Conservation (phyloP, 2,797 vertebrate species). For the Melanogrammus aeglefinus region DNA sequence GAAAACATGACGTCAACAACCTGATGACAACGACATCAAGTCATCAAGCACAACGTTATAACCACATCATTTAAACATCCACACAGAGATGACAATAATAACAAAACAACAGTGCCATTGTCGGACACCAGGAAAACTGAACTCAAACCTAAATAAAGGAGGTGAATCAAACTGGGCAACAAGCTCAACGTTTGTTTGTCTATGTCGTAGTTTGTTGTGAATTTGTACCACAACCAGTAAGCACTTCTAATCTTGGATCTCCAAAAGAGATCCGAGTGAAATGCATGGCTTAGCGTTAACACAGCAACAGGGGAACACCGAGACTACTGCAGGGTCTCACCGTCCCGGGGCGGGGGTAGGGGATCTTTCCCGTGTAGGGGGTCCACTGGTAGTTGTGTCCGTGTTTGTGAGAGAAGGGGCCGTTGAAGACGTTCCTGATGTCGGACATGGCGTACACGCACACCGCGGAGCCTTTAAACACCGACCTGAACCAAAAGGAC, state of each 20-base stretch:
- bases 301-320: not conserved
- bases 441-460: slow-evolving; percentile 74
- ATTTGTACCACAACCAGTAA: not conserved
- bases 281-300: not conserved
- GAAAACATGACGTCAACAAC: not conserved
- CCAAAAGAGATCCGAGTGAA: not conserved
- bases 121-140: not conserved
- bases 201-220: not conserved
- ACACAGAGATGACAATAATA: not conserved
- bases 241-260: not conserved
- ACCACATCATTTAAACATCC: not conserved
- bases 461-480: slow-evolving; percentile 74
- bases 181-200: not conserved
- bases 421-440: slow-evolving; percentile 73
- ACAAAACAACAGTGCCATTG: not conserved
- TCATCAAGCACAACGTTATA: not conserved
- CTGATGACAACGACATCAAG: not conserved
- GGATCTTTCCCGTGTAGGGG: slow-evolving; percentile 70
- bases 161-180: not conserved
- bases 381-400: slow-evolving; percentile 73
- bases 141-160: not conserved
- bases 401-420: slow-evolving; percentile 74
- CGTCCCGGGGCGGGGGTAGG: slow-evolving; percentile 72
- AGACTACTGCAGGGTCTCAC: slow-evolving; percentile 43
- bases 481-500: slow-evolving; percentile 53